phyloP scores from a whole-genome alignment of 2,113 vertebrate species.

The Danio rerio region DNA sequence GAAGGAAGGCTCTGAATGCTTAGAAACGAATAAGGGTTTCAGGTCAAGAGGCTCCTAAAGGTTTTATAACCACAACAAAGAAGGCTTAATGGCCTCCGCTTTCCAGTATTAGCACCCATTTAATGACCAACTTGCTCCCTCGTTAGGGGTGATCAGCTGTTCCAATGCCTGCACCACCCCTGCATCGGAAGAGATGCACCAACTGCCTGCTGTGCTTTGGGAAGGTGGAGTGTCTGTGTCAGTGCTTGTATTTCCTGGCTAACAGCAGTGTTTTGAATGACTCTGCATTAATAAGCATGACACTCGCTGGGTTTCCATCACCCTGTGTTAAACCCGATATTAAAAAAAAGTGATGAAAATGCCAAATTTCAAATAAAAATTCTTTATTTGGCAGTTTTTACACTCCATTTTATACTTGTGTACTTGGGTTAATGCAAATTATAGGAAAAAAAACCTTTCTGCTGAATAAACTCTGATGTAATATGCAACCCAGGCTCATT shows the following conservation, averaged over 20 bases:
- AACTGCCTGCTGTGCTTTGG: conserved; percentile 70
- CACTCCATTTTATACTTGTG: no score
- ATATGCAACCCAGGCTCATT: no score
- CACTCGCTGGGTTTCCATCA: no score
- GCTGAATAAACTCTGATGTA: no score
- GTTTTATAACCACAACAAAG: conserved; percentile 76
- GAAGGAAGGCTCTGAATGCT: conserved; percentile 35
- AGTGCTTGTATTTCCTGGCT: conserved; percentile 70
- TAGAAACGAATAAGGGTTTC: conserved; percentile 46
- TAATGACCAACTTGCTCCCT: conserved; percentile 77
- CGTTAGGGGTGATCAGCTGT: conserved; percentile 72
- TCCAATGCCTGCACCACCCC: conserved; percentile 47
- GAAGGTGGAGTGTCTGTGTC: conserved; percentile 69
- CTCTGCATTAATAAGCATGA: not conserved
- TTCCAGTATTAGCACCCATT: conserved; percentile 79
- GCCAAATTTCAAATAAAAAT: no score
- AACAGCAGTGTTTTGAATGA: conserved; percentile 56
- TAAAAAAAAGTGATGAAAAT: no score
- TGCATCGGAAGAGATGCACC: conserved; percentile 64
- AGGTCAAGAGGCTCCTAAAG: conserved; percentile 65
- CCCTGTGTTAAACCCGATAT: no score
- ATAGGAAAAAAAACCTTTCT: no score
- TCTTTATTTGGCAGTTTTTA: no score
- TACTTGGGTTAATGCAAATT: no score
- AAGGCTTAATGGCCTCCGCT: conserved; percentile 76